These are phyloP conservation scores for Battus philenor DNA, from an alignment of 1,140 invertebrate genomes.

Conservation along the genomic window DNA sequence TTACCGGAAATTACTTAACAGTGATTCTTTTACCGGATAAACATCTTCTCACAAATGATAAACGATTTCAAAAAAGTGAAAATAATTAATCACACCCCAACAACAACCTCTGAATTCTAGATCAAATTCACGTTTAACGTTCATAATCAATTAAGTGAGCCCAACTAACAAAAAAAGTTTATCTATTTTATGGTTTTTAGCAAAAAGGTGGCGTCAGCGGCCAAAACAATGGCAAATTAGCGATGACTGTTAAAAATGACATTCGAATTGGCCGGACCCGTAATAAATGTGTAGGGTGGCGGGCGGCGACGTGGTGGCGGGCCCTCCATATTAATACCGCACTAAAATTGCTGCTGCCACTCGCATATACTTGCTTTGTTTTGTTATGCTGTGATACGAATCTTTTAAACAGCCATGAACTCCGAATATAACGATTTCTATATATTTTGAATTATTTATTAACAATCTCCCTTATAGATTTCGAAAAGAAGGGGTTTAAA, in stretches of 20 bases:
- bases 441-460: not conserved
- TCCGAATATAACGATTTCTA: not conserved
- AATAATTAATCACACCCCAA: slow-evolving; percentile 5
- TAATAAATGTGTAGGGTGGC: slow-evolving; percentile 48
- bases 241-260: slow-evolving; percentile 73
- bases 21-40: too few relatives aligned
- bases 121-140: slow-evolving; percentile 32
- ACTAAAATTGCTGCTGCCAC: slow-evolving; percentile 27
- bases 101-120: not conserved
- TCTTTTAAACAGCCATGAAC: not conserved
- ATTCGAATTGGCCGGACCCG: slow-evolving; percentile 43
- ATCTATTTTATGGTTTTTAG: slow-evolving; percentile 71
- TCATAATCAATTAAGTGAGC: slow-evolving; percentile 64
- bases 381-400: not conserved
- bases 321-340: slow-evolving; percentile 41
- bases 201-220: slow-evolving; percentile 68
- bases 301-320: slow-evolving; percentile 40
- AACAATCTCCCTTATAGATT: too few relatives aligned
- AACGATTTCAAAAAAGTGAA: not conserved
- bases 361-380: slow-evolving; percentile 13
- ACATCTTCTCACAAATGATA: slow-evolving; percentile 1
- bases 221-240: slow-evolving; percentile 74
- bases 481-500: too few relatives aligned
- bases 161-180: slow-evolving; percentile 46
- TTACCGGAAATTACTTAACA: too few relatives aligned